phyloP scores from a whole-genome alignment of 2,888 invertebrate genomes.

The Sialis lutaria region DNA sequence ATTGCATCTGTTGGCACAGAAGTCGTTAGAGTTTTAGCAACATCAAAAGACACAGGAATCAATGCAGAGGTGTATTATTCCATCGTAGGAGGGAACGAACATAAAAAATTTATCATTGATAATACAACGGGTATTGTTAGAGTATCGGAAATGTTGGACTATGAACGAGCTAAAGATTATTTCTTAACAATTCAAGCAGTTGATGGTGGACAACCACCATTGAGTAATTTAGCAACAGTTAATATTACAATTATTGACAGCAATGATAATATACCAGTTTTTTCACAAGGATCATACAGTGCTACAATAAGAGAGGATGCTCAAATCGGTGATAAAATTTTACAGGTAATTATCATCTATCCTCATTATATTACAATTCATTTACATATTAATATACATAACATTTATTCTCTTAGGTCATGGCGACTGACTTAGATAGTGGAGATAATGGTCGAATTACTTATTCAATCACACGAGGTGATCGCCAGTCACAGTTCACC shows the following conservation, averaged over 20 bases:
- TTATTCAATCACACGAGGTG: slow-evolving; percentile 63
- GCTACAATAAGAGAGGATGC: slow-evolving; percentile 68
- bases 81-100: slow-evolving; percentile 76
- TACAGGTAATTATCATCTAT: slow-evolving; percentile 37
- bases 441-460: slow-evolving; percentile 60
- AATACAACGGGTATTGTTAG: slow-evolving; percentile 55
- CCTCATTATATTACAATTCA: neutral
- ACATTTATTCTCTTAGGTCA: slow-evolving; percentile 27
- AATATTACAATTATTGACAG: slow-evolving; percentile 73
- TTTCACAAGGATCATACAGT: slow-evolving; percentile 58
- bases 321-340: slow-evolving; percentile 46
- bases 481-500: slow-evolving; percentile 56
- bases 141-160: slow-evolving; percentile 68
- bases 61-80: slow-evolving; percentile 86
- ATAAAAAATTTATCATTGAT: slow-evolving; percentile 66
- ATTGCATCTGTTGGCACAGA: slow-evolving; percentile 61
- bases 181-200: slow-evolving; percentile 77
- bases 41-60: slow-evolving; percentile 78
- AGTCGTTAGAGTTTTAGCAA: slow-evolving; percentile 72
- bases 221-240: slow-evolving; percentile 73
- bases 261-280: slow-evolving; percentile 76
- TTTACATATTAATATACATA: neutral
- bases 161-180: slow-evolving; percentile 71
- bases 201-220: slow-evolving; percentile 76
- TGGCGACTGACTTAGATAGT: slow-evolving; percentile 73